phyloP scores from a whole-genome alignment of 2,888 invertebrate species.

The Drosophila atripex region DNA sequence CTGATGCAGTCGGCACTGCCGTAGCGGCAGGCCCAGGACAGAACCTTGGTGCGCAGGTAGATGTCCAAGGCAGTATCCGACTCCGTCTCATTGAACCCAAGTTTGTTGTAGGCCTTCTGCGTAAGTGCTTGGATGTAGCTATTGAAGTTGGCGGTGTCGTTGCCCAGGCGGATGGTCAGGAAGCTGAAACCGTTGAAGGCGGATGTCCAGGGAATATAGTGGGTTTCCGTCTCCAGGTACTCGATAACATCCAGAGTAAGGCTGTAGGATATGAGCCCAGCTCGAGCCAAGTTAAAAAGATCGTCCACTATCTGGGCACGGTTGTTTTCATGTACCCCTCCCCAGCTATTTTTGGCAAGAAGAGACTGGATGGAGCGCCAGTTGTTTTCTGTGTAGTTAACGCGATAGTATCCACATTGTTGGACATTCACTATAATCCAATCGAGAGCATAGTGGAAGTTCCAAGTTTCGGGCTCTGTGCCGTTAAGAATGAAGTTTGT shows the following conservation, averaged over 20 bases:
- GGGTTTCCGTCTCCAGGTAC: constrained; percentile 88
- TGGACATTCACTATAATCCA: constrained; percentile 82
- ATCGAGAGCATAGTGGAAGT: constrained; percentile 7
- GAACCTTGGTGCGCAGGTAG: constrained; percentile 86
- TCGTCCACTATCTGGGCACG: constrained; percentile 93
- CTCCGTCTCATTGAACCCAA: constrained; percentile 84
- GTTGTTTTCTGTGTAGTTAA: constrained; percentile 88
- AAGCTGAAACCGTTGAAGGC: constrained; percentile 85
- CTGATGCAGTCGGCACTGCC: constrained; percentile 86
- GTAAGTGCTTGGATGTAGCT: constrained; percentile 84
- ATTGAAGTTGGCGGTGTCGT: constrained; percentile 67
- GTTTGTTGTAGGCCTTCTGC: constrained; percentile 83
- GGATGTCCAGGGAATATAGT: constrained; percentile 92
- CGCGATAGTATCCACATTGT: constrained; percentile 86
- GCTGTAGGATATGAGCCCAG: constrained; percentile 86
- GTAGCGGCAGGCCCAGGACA: constrained; percentile 88
- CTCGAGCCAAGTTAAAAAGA: constrained; percentile 89
- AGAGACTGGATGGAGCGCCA: constrained; percentile 84
- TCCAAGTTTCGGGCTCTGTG: neutral
- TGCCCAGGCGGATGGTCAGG: constrained; percentile 79
- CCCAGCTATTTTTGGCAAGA: constrained; percentile 51
- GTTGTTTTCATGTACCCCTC: constrained; percentile 87
- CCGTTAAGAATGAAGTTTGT: constrained; percentile 68
- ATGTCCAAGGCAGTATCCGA: constrained; percentile 86
- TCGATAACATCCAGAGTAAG: constrained; percentile 87